Base-by-base conservation (phyloP, 2,888 invertebrate genomes). In the Eulithis prunata region DNA sequence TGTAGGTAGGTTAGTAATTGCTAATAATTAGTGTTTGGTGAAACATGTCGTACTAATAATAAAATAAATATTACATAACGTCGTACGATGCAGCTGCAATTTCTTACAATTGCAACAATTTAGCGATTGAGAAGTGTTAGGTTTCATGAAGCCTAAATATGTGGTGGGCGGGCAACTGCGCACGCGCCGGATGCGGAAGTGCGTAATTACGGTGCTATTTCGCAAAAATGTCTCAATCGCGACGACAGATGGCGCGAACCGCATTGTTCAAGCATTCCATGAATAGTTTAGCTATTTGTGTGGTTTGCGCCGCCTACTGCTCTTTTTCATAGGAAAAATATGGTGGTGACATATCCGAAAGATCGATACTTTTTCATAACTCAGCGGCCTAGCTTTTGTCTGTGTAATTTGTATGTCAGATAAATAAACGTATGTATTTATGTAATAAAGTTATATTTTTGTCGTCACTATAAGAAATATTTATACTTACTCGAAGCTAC, bases 131-230 rank as follows among this genome's bases (percentile, higher is more conserved):
- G 76, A 73, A 78, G 90, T 88, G 82, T 89, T 78, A 79, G 76
- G 80, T 91, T 89, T 84, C 88, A 79, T 76, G 74, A 80, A 81
- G 75, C 75, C 78, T 78, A 70, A 80, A 80, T 77, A 80, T 81
- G 71, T 72, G 62, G 84, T 86, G 86, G 91, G 91, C 88, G 91
- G 81, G 76, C 76, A 76, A 81, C 83, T 82, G 80, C 89, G 90
- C 93, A 89, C 91, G 91, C 91, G 91, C 86, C 78, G 92, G 91
- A 91, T 85, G 72, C 91, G 92, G 92, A 93, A 91, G 85, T 85
- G 70, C 80, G 84, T 92, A 91, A 92, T 93, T 92, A 92, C 80
- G 82, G 71, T 74, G 82, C 85, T 86, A 91, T 91, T 91, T 91
- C 73, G 90, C 91, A 88, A 92, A 89, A 90, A 92, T 91, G 87